Evolutionary conservation across 2,888 invertebrate species (phyloP).

Genomic region (Dynastes grantii): DNA sequence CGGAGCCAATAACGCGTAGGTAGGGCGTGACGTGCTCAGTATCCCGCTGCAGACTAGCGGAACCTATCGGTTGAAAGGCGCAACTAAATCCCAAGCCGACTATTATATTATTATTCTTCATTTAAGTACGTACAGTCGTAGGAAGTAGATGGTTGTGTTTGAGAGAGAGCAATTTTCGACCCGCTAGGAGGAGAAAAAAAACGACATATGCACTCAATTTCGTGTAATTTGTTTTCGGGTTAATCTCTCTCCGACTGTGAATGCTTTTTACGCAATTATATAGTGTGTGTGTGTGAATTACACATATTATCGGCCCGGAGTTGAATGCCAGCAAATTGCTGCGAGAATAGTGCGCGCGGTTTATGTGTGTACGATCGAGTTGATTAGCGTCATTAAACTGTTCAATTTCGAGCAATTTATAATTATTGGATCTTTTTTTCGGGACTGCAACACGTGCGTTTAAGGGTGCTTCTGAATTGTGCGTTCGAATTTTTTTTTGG

Average conservation of each 20-base stretch:
- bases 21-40: conserved; percentile 59
- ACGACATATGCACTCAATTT: conserved; percentile 70
- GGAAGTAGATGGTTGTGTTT: conserved; percentile 70
- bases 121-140: conserved; percentile 72
- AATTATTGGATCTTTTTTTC: conserved; percentile 54
- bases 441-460: neutral
- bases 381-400: conserved; percentile 58
- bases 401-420: conserved; percentile 50
- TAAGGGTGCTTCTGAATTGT: conserved; percentile 5
- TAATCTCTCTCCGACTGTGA: conserved; percentile 64
- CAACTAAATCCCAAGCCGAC: conserved; percentile 69
- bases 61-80: conserved; percentile 67
- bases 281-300: conserved; percentile 66
- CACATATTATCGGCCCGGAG: conserved; percentile 68
- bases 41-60: conserved; percentile 68
- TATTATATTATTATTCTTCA: conserved; percentile 73
- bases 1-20: conserved; percentile 61
- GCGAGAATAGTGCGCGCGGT: conserved; percentile 44
- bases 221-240: conserved; percentile 71
- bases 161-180: conserved; percentile 70
- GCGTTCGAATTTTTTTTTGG: conserved; percentile 7
- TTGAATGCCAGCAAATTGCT: conserved; percentile 65
- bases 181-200: conserved; percentile 63
- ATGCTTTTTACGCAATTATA: conserved; percentile 70
- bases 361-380: conserved; percentile 38